Percentiles rank a stretch among this genome's conserved stretches.
phyloP scores from a whole-genome alignment of 1,140 invertebrate species.

The Cydia splendana region DNA sequence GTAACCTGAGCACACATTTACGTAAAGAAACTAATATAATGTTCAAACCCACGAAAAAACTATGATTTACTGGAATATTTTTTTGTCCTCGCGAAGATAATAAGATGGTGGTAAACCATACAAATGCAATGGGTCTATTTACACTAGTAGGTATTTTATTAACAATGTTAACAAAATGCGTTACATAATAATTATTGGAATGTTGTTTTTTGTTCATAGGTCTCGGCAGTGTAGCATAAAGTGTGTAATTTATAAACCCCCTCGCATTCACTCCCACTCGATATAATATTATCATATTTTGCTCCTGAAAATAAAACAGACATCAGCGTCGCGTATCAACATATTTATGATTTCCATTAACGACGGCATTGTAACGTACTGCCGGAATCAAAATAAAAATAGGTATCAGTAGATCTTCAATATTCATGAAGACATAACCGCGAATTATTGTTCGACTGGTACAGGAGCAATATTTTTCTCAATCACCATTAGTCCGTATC shows the following conservation, averaged over 20 bases:
- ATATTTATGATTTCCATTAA: constrained; percentile 59
- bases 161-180: too few species aligned
- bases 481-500: constrained; percentile 79
- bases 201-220: not conserved
- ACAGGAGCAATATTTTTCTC: constrained; percentile 75
- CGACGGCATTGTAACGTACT: constrained; percentile 49
- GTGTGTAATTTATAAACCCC: constrained; percentile 16
- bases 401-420: constrained; percentile 70
- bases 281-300: constrained; percentile 33
- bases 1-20: too few species aligned
- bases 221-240: not conserved
- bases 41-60: too few species aligned
- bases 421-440: constrained; percentile 78
- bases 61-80: too few species aligned
- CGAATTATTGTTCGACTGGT: constrained; percentile 61
- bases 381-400: constrained; percentile 70
- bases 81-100: too few species aligned
- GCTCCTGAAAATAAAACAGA: constrained; percentile 41
- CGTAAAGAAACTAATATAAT: too few species aligned
- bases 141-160: too few species aligned
- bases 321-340: constrained; percentile 35
- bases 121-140: too few species aligned
- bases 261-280: constrained; percentile 16
- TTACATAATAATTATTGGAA: too few species aligned
- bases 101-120: too few species aligned